These are phyloP conservation scores for Bradynema listronoti DNA, from an alignment of 1,140 invertebrate genomes.

Conservation along the genomic window DNA sequence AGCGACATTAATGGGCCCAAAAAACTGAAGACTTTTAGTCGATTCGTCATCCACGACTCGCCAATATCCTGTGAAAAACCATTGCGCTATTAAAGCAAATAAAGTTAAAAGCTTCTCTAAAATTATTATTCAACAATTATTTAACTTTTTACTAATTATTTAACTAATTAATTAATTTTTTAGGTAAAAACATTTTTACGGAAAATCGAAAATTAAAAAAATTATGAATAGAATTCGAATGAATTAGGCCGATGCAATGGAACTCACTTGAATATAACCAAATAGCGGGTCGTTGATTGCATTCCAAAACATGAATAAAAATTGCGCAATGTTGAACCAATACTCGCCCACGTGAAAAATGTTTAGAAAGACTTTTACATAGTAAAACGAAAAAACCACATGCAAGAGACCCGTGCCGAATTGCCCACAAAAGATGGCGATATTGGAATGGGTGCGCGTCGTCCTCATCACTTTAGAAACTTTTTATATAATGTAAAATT, in stretches of 20 bases:
- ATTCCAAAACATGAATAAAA: slow-evolving; percentile 61
- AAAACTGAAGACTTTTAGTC: slow-evolving; percentile 58
- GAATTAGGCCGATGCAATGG: too few relatives aligned
- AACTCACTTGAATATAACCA: slow-evolving; percentile 39
- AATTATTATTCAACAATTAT: too few relatives aligned
- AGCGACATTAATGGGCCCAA: slow-evolving; percentile 58
- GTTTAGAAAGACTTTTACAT: slow-evolving; percentile 59
- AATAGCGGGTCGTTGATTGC: slow-evolving; percentile 60
- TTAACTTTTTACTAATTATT: too few relatives aligned
- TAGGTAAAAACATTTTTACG: not conserved
- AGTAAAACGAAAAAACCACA: slow-evolving; percentile 50
- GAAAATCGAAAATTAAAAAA: too few relatives aligned
- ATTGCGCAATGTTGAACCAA: slow-evolving; percentile 61
- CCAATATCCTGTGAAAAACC: slow-evolving; percentile 44
- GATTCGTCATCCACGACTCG: slow-evolving; percentile 55
- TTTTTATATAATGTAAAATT: too few relatives aligned
- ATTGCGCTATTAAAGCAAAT: too few relatives aligned
- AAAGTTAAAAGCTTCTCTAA: too few relatives aligned
- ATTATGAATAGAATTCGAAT: too few relatives aligned
- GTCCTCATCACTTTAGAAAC: too few relatives aligned
- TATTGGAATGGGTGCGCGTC: too few relatives aligned
- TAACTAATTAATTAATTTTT: too few relatives aligned
- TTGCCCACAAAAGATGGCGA: slow-evolving; percentile 43
- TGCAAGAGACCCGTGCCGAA: slow-evolving; percentile 44
- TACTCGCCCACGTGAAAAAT: slow-evolving; percentile 59